Conservation (phyloP, 1,140 invertebrate species). For the Drosophila seguyi region DNA sequence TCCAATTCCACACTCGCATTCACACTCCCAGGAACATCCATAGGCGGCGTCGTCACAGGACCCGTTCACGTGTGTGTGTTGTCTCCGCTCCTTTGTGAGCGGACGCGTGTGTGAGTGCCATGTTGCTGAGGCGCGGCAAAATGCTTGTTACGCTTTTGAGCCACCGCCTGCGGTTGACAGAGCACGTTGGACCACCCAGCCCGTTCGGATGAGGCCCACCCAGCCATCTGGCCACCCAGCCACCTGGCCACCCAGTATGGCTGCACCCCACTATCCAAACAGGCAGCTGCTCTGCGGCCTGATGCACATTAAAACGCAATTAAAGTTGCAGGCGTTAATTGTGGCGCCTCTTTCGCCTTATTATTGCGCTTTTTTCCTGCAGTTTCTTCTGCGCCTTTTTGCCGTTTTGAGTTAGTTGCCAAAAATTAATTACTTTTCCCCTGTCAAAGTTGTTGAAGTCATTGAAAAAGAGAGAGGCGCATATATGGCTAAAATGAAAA, state of each 20-base stretch:
- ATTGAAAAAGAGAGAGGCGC: conserved; percentile 32
- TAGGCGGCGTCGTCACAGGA: conserved; percentile 22
- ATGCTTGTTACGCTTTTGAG: conserved; percentile 77
- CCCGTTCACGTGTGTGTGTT: conserved; percentile 37
- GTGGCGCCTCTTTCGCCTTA: conserved; percentile 34
- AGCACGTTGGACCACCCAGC: conserved; percentile 57
- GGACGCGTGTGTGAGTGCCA: conserved; percentile 30
- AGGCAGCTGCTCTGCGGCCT: conserved; percentile 33
- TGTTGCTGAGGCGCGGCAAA: conserved; percentile 64
- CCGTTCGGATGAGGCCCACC: not conserved
- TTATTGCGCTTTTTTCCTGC: conserved; percentile 9
- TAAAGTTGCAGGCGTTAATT: conserved; percentile 79
- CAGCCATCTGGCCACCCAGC: not conserved
- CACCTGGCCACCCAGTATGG: conserved; percentile 9
- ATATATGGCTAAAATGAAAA: not conserved
- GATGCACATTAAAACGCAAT: conserved; percentile 76
- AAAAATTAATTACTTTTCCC: conserved; percentile 72
- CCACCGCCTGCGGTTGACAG: conserved; percentile 76
- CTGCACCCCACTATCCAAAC: conserved; percentile 7
- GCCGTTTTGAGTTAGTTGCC: conserved; percentile 40
- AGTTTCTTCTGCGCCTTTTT: not conserved
- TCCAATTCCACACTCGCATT: conserved; percentile 10
- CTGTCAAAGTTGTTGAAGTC: conserved; percentile 51
- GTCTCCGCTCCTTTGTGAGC: conserved; percentile 32
- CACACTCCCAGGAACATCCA: conserved; percentile 14